Evolutionary conservation across 2,113 vertebrate species (phyloP).

Genomic region (Cranoglanis bouderius): DNA sequence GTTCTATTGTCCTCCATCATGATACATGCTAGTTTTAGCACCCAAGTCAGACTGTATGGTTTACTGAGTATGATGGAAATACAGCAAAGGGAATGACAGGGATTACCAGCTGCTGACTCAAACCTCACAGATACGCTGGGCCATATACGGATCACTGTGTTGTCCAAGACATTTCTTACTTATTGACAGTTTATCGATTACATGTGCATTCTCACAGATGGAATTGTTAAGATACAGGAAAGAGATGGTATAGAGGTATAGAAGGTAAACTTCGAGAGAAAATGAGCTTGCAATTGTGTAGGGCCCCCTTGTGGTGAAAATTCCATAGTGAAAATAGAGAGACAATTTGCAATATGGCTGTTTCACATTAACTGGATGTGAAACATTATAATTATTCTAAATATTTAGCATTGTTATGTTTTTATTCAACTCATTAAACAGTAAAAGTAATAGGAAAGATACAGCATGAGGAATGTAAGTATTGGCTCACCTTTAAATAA

Average conservation of each 20-base stretch:
- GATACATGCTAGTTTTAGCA: slow-evolving; percentile 44
- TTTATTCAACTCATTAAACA: not conserved
- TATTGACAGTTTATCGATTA: not conserved
- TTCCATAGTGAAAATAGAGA: not conserved
- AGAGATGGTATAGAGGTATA: not conserved
- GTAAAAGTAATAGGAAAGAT: not conserved
- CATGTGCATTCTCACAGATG: not conserved
- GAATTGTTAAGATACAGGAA: not conserved
- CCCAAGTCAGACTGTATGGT: slow-evolving; percentile 43
- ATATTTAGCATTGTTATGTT: not conserved
- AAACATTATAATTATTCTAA: not conserved
- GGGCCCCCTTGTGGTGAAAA: slow-evolving; percentile 35
- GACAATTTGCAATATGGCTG: not conserved
- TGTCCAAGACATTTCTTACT: not conserved
- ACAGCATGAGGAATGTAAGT: not conserved
- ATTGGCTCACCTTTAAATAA: not conserved
- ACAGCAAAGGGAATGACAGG: slow-evolving; percentile 22
- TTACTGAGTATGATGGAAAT: slow-evolving; percentile 36
- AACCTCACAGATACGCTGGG: not conserved
- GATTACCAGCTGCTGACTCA: slow-evolving; percentile 32
- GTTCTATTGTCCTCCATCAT: slow-evolving; percentile 49
- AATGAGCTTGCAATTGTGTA: not conserved
- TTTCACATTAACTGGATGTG: not conserved
- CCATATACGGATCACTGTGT: slow-evolving; percentile 2
- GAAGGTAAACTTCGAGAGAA: not conserved